Conservation (phyloP, 2,888 invertebrate genomes). For the Oscheius onirici region DNA sequence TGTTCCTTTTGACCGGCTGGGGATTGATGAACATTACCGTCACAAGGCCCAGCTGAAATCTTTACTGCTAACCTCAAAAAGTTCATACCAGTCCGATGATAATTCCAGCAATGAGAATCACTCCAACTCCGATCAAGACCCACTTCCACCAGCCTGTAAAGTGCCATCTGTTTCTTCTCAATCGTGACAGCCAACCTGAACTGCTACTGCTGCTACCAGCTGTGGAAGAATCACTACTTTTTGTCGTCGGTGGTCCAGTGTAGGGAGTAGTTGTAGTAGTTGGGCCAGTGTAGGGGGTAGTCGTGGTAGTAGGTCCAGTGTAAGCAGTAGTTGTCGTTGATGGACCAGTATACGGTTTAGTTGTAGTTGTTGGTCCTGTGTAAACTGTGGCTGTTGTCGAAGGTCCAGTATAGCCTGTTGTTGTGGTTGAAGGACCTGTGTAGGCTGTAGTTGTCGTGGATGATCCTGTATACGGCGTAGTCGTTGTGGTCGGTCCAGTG, state of each 20-base stretch:
- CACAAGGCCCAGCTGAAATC: slow-evolving; percentile 1
- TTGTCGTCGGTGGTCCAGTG: background rate
- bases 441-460: too few relatives aligned
- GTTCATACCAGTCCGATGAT: slow-evolving; percentile 6
- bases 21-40: slow-evolving; percentile 11
- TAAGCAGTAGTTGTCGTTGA: background rate
- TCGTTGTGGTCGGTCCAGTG: background rate
- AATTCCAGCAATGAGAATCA: slow-evolving; percentile 2
- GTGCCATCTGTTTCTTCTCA: background rate
- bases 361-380: too few relatives aligned
- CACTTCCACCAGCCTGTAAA: slow-evolving; percentile 7
- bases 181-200: background rate
- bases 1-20: background rate
- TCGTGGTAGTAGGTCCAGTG: background rate
- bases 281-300: background rate
- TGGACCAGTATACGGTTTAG: background rate
- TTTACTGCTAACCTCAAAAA: background rate
- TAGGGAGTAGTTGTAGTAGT: background rate
- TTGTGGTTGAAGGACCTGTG: too few relatives aligned
- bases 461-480: background rate
- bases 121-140: slow-evolving; percentile 1
- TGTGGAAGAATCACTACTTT: background rate
- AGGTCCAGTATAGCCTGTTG: too few relatives aligned
- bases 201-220: background rate
- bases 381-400: too few relatives aligned